Base-by-base conservation (phyloP, 2,113 vertebrate genomes). In the Oxyura jamaicensis region DNA sequence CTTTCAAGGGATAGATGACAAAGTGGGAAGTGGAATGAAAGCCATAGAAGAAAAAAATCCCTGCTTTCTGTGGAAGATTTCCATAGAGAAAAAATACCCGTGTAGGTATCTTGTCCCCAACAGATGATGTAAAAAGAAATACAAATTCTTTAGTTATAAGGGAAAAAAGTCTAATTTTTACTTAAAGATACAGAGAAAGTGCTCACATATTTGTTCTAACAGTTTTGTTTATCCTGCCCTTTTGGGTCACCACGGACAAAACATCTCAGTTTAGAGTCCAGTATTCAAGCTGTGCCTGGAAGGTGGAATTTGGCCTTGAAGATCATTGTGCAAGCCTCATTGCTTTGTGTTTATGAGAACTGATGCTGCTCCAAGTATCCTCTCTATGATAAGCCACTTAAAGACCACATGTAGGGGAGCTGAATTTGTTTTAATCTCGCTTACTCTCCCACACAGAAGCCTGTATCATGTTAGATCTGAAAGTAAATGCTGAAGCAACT, bases 301-400 rank as follows among this genome's bases (percentile, higher is more conserved):
- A 91, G 76, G 83, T 68, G 35, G 93, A 68, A 87, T 48, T n/a
- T 53, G 77, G 86, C 93, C 84, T 52, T n/a, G 58, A 84, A 92
- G 77, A 67, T 92, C 83, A 8, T 77, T 63, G 58, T 84, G 93
- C 95, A 96, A 89, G 96, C 88, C 91, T 89, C 96, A 93, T 46
- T 83, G 91, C 18, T 58, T 91, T 76, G 77, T 94, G 91, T 92
- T 93, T 94, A 93, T 80, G 90, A 87, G 80, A 91, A 94, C 69
- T 84, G 80, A 81, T 2, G 41, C 78, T 18, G 77, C 44, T 95
- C 95, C 95, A 96, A 96, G 86, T 36, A 76, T 58, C 86, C 91
- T 86, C 95, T 81, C 25, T 0, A 63, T 7, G 71, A 95, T 67
- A 55, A 94, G 63, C 91, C 91, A 92, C 88, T 96, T 67, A 77